Evolutionary conservation across 2,797 vertebrate species (phyloP), one percentile per base, ranked within the genome.

Genomic region (Microtus obscurus): DNA sequence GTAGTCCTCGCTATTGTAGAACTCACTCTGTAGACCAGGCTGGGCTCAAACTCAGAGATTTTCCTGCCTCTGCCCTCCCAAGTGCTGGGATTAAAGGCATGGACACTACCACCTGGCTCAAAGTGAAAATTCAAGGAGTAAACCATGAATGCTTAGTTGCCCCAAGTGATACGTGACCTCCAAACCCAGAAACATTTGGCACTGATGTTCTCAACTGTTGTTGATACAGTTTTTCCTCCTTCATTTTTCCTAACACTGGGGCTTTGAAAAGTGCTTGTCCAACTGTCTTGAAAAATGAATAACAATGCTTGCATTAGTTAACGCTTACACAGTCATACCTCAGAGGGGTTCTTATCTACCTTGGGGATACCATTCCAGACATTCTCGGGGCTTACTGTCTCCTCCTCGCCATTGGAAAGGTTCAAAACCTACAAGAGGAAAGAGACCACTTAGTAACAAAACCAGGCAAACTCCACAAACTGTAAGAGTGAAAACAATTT

Each of bases 341-440:
- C 96, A 71, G 97, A 48, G 5, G 97, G 82, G 48, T 65, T 87
- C 81, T 1, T 69, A 88, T 96, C 92, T 67, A 61, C 5, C 21
- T 97, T 97, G 91, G 98, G 98, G 96, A 98, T 97, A 59, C 97
- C 83, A 0, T 98, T 98, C 98, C 98, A 98, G 80, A 98, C 98
- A 0, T 99, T 98, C 96, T 98, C 97, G 3, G 98, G 98, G 89
- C 97, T 97, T 79, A 98, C 98, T 3, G 93, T 88, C 96, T 98
- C 98, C 76, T 98, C 98, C 2, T 37, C 45, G n/a, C 98, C 98
- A 94, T 34, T 98, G 77, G 96, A 98, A 93, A 98, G 94, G 92
- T 98, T 97, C 96, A 98, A 94, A 90, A 98, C 98, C 98, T 98
- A 94, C 6, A 92, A 87, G 34, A 97, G 6, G 97, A 29, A 95